phyloP scores from a whole-genome alignment of 2,113 vertebrate genomes.

The Nestor notabilis region DNA sequence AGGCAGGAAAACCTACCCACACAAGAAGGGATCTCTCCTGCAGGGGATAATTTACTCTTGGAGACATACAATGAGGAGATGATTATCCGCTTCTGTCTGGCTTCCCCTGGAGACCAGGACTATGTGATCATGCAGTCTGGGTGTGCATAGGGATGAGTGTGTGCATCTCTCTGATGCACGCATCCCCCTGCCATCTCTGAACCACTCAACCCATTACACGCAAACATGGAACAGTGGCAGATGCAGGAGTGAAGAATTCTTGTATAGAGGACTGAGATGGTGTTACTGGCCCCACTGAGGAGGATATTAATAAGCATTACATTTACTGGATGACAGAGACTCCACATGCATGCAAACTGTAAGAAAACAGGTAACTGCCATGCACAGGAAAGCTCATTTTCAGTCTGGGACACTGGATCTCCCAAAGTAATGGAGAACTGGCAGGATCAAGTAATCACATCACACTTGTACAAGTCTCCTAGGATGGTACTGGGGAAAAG shows the following conservation, averaged over 20 bases:
- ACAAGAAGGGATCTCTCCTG: background rate
- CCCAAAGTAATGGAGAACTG: background rate
- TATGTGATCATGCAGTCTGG: background rate
- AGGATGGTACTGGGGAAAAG: background rate
- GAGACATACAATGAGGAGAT: background rate
- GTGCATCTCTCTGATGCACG: background rate
- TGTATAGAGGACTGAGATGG: background rate
- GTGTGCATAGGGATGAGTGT: background rate
- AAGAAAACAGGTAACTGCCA: background rate
- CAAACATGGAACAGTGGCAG: background rate
- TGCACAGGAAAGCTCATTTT: background rate
- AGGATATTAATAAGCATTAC: background rate
- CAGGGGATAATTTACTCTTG: background rate
- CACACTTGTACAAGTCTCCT: background rate
- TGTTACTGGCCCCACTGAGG: background rate
- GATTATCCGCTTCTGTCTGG: background rate
- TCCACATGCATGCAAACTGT: background rate
- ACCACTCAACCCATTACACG: fast-evolving
- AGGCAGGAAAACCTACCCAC: background rate
- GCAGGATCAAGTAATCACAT: background rate
- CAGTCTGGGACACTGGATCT: background rate
- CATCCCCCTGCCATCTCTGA: background rate
- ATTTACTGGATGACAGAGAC: background rate
- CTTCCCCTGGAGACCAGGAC: background rate
- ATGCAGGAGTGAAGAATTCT: background rate